Evolutionary conservation across 2,888 invertebrate species (phyloP).

Genomic region (Flexamia atlantica): DNA sequence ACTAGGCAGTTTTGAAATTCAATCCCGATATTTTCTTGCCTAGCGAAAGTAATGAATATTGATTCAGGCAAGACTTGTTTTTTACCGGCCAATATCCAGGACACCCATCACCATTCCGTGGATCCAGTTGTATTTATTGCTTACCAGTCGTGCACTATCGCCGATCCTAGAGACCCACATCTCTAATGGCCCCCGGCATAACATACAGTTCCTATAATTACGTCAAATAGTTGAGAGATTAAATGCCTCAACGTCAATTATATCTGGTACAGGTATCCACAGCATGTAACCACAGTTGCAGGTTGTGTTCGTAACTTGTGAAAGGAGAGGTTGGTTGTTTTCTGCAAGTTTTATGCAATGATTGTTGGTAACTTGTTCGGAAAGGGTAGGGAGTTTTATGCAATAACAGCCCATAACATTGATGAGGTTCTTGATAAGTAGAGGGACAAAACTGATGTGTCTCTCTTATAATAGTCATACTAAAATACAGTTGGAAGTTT

Average conservation of each 20-base stretch:
- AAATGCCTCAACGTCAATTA: not conserved
- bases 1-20: not conserved
- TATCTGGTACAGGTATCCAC: not conserved
- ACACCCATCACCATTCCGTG: not conserved
- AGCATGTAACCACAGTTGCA: not conserved
- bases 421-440: too few relatives aligned
- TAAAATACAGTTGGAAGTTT: too few relatives aligned
- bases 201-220: not conserved
- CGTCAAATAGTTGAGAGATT: not conserved
- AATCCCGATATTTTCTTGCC: not conserved
- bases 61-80: not conserved
- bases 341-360: too few relatives aligned
- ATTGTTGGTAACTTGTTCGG: too few relatives aligned
- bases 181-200: not conserved
- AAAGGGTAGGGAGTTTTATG: too few relatives aligned
- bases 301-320: too few relatives aligned
- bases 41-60: slow-evolving; percentile 5
- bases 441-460: too few relatives aligned
- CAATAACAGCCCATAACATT: too few relatives aligned
- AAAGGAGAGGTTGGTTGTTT: too few relatives aligned
- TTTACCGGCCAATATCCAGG: not conserved
- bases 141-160: not conserved
- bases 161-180: not conserved
- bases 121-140: not conserved
- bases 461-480: too few relatives aligned